Conservation (phyloP, 2,797 vertebrate species). For the Acanthiza pusilla region DNA sequence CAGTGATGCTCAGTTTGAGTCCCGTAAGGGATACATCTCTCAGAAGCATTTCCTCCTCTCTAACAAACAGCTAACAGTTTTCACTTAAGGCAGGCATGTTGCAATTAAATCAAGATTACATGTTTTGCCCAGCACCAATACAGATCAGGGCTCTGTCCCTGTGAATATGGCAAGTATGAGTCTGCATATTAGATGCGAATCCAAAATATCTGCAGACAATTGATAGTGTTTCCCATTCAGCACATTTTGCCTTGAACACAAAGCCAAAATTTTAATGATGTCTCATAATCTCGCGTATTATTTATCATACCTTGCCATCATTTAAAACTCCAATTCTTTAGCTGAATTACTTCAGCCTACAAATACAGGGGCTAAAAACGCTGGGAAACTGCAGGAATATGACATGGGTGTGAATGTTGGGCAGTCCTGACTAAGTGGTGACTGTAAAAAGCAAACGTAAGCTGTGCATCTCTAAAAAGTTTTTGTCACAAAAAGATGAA, state of each 20-base stretch:
- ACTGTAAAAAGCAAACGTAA: background rate
- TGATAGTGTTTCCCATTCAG: background rate
- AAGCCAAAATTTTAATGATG: background rate
- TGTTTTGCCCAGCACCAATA: background rate
- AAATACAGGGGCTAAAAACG: background rate
- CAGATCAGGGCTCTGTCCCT: background rate
- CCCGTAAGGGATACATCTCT: background rate
- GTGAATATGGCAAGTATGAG: background rate
- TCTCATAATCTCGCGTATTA: background rate
- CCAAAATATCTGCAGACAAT: conserved; percentile 21
- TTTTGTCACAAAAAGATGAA: background rate
- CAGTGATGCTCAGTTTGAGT: background rate
- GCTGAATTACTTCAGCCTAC: background rate
- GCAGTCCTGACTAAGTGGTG: background rate
- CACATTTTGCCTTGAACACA: background rate
- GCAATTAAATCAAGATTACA: conserved; percentile 20
- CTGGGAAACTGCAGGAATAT: background rate
- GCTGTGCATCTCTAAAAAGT: background rate
- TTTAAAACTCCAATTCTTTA: background rate
- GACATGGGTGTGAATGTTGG: background rate
- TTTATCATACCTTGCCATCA: background rate
- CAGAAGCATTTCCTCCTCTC: conserved; percentile 13
- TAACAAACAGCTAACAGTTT: background rate
- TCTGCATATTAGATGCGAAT: background rate
- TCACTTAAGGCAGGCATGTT: background rate